Conservation (phyloP, 2,888 invertebrate genomes). For the Sphecodes monilicornis region DNA sequence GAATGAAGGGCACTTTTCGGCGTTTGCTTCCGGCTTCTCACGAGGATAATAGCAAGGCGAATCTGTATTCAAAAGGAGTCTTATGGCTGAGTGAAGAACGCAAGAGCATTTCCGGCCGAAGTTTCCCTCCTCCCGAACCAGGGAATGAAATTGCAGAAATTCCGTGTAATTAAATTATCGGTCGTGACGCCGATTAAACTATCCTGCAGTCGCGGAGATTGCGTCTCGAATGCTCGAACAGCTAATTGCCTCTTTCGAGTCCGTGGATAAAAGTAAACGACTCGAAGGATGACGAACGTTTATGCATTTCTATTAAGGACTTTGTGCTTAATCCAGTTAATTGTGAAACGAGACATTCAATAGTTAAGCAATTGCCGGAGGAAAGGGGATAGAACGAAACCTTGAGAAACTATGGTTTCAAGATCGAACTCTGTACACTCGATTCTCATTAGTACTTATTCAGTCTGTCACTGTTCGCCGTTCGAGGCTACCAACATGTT, state of each 20-base stretch:
- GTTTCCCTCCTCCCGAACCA: constrained; percentile 2
- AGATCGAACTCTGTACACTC: neutral
- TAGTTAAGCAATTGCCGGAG: neutral
- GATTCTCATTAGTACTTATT: neutral
- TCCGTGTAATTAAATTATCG: constrained; percentile 57
- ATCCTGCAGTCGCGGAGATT: constrained; percentile 29
- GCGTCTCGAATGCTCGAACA: constrained; percentile 11
- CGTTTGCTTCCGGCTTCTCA: neutral
- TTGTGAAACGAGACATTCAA: neutral
- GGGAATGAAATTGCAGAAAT: constrained; percentile 34
- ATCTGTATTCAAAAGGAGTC: constrained; percentile 28
- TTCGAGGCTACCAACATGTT: no score
- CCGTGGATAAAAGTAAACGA: constrained; percentile 22
- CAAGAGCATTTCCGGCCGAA: constrained; percentile 16
- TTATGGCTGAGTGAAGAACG: constrained; percentile 18
- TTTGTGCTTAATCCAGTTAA: neutral
- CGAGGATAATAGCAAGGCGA: neutral
- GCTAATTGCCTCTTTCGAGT: constrained; percentile 14
- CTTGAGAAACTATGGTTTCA: neutral
- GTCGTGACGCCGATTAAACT: constrained; percentile 36
- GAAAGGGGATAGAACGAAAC: neutral
- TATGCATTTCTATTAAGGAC: constrained; percentile 7
- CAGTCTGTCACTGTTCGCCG: neutral
- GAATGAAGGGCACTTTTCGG: neutral
- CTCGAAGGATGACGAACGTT: constrained; percentile 10